Evolutionary conservation across 2,888 invertebrate genomes (phyloP).

Genomic region (Petrophora chlorosata): DNA sequence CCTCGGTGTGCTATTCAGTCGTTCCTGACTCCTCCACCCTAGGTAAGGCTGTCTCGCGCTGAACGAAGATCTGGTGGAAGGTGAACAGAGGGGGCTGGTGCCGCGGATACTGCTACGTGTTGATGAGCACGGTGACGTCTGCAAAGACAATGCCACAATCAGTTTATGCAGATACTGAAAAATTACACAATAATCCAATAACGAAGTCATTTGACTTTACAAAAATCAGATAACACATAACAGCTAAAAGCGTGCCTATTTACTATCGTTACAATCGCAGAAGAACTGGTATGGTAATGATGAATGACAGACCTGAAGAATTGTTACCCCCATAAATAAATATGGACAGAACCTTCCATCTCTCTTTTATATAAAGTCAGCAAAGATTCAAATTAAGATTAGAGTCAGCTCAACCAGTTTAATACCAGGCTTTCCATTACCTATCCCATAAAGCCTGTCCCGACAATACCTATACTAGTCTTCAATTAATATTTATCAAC

Average conservation of each 20-base stretch:
- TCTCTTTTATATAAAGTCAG: no score
- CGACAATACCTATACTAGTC: constrained; percentile 2
- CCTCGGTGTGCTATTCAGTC: constrained; percentile 89
- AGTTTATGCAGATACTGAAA: no score
- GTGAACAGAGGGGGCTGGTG: constrained; percentile 87
- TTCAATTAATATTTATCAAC: constrained; percentile 22
- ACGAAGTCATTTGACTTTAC: no score
- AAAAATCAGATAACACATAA: no score
- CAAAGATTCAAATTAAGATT: constrained; percentile 5
- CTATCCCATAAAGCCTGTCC: neutral
- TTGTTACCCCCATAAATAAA: no score
- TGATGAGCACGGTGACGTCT: constrained; percentile 89
- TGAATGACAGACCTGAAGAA: no score
- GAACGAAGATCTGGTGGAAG: constrained; percentile 88
- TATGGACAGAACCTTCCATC: no score
- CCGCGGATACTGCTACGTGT: constrained; percentile 89
- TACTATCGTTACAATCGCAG: no score
- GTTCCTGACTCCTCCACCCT: constrained; percentile 95
- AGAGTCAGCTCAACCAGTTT: constrained; percentile 5
- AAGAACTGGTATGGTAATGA: no score
- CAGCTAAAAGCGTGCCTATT: no score
- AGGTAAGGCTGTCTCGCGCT: constrained; percentile 94
- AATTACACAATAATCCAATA: no score
- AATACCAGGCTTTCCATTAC: constrained; percentile 1
- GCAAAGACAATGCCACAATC: no score